Percentiles rank a stretch among this genome's conserved stretches.
Conservation (phyloP, 2,888 invertebrate genomes). For the Mythimna loreyi region DNA sequence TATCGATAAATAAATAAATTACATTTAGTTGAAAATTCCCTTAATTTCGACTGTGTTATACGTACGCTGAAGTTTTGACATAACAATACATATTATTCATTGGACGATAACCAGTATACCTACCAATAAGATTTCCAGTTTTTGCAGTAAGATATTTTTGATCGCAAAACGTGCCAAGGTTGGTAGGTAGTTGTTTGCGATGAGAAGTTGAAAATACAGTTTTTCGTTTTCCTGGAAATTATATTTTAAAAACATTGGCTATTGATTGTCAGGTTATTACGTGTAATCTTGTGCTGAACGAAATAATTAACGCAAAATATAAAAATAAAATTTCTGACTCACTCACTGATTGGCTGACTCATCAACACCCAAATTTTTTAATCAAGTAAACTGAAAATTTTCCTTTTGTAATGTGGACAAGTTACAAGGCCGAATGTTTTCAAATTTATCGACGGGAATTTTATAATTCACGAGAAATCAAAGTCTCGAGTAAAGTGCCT, state of each 20-base stretch:
- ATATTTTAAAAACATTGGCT: constrained; percentile 30
- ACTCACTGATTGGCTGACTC: not conserved
- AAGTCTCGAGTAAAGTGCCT: not conserved
- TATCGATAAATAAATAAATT: too few species aligned
- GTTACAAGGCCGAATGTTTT: not conserved
- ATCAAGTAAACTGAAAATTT: not conserved
- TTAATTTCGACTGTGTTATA: not conserved
- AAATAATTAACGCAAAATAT: constrained; percentile 5
- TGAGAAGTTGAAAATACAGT: constrained; percentile 33
- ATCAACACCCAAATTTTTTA: not conserved
- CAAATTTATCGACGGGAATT: not conserved
- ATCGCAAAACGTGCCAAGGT: constrained; percentile 42
- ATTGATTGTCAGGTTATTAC: constrained; percentile 14
- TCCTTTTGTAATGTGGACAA: not conserved
- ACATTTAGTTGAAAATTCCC: too few species aligned
- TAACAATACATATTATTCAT: not conserved
- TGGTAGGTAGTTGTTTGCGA: constrained; percentile 44
- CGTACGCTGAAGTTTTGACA: not conserved
- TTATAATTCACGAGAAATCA: not conserved
- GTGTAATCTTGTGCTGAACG: constrained; percentile 11
- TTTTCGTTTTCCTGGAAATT: constrained; percentile 43
- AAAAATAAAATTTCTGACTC: not conserved
- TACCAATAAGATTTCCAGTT: constrained; percentile 42
- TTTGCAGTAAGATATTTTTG: constrained; percentile 36
- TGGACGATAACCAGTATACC: constrained; percentile 6